Evolutionary conservation across 2,888 invertebrate genomes (phyloP).

Genomic region (Drosophila yooni): DNA sequence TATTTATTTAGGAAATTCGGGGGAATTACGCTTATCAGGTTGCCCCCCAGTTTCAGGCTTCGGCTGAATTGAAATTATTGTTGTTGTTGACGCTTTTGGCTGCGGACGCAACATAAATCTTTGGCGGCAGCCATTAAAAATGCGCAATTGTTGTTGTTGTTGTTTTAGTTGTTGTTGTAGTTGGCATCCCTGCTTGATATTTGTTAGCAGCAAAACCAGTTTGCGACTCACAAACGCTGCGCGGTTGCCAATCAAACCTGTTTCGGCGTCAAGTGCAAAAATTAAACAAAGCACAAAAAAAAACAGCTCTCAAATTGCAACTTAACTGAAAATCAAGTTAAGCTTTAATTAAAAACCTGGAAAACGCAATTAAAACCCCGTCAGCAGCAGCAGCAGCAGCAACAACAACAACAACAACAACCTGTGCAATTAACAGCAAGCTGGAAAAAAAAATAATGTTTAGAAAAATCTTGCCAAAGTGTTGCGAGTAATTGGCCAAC

Average conservation of each 20-base stretch:
- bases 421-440: constrained; percentile 72
- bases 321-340: constrained; percentile 78
- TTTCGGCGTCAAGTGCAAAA: constrained; percentile 71
- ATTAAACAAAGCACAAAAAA: constrained; percentile 25
- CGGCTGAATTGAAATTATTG: neutral
- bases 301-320: constrained; percentile 72
- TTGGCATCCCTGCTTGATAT: constrained; percentile 61
- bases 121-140: constrained; percentile 54
- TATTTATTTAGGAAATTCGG: neutral
- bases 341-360: constrained; percentile 80
- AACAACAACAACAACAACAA: constrained; percentile 57
- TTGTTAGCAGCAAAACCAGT: constrained; percentile 65
- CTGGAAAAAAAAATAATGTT: constrained; percentile 57
- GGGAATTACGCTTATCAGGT: neutral
- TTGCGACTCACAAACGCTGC: constrained; percentile 51
- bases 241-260: constrained; percentile 73
- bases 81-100: constrained; percentile 31
- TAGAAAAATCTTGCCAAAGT: constrained; percentile 77
- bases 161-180: constrained; percentile 15
- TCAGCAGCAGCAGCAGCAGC: constrained; percentile 39
- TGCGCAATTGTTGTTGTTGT: constrained; percentile 26
- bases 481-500: constrained; percentile 64
- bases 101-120: constrained; percentile 10
- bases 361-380: constrained; percentile 71
- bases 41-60: neutral